phyloP scores from a whole-genome alignment of 2,113 vertebrate genomes.

The Gymnarchus niloticus region DNA sequence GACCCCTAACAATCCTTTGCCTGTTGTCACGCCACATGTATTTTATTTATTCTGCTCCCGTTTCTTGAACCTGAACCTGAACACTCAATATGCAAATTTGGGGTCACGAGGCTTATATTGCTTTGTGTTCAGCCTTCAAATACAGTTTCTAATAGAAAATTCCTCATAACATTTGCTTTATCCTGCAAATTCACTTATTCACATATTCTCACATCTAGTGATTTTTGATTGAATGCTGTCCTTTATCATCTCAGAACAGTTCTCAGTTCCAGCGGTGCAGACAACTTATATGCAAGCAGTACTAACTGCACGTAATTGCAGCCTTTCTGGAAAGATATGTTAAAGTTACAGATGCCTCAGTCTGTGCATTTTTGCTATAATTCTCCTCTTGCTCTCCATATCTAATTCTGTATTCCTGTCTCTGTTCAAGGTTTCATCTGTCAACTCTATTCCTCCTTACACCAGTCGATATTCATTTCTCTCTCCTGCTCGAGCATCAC shows the following conservation, averaged over 20 bases:
- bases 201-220: too few species aligned
- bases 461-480: background rate
- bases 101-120: background rate
- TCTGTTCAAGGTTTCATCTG: background rate
- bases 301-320: too few species aligned
- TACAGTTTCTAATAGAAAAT: background rate
- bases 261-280: too few species aligned
- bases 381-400: background rate
- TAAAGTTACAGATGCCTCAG: background rate
- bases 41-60: too few species aligned
- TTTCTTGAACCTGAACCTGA: background rate
- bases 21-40: too few species aligned
- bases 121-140: background rate
- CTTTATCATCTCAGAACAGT: too few species aligned
- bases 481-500: conserved; percentile 4
- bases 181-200: too few species aligned
- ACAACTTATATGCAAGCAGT: too few species aligned
- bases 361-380: background rate
- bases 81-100: background rate
- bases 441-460: background rate
- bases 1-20: too few species aligned
- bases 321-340: background rate
- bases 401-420: background rate
- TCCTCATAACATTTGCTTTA: background rate
- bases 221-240: background rate